Base-by-base conservation (phyloP, 1,140 invertebrate species). In the Lerema accius region DNA sequence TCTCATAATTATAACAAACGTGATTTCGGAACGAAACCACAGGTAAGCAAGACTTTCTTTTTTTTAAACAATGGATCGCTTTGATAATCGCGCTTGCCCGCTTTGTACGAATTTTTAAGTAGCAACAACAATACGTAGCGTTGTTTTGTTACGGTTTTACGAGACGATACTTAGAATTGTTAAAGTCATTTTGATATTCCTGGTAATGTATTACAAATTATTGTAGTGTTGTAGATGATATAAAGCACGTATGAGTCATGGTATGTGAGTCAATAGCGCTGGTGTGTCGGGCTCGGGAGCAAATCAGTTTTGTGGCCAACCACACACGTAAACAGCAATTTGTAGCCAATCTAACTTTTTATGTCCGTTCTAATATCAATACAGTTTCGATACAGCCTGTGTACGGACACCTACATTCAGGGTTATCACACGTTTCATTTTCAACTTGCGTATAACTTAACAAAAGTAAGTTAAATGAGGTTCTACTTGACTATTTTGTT, bases 311-410 rank as follows among this genome's bases (percentile, higher is more conserved):
- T 74, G 81, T 73, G 80, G 76, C 66, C 60, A 78, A 78, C 81
- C 82, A 82, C 82, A 86, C 82, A 78, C 79, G 82, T 79, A 88
- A 84, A 86, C 76, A 84, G 72, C 77, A 82, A 85, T 85, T 84
- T 76, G 69, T 74, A 81, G 79, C 81, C 78, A 82, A 86, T 84
- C 72, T 69, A 70, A 74, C 65, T 61, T 84, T 86, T 85, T 83
- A 72, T 76, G 65, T 71, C 43, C 60, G 53, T 17, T 69, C 56
- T 63, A 72, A 65, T 79, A 77, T 78, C 73, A 79, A 73, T 69
- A n/a, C n/a, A 78, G 53, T 63, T 63, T 69, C 49, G 46, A 55
- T 45, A 28, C 46, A 37, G 28, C 49, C 49, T 51, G 26, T 17
- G 6, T 15, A 39, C 28, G 28, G n/a, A n/a, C n/a, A n/a, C n/a